Percentiles rank a stretch among this genome's conserved stretches.
Evolutionary conservation across 2,113 vertebrate genomes (phyloP).

Genomic region (Carollia perspicillata): DNA sequence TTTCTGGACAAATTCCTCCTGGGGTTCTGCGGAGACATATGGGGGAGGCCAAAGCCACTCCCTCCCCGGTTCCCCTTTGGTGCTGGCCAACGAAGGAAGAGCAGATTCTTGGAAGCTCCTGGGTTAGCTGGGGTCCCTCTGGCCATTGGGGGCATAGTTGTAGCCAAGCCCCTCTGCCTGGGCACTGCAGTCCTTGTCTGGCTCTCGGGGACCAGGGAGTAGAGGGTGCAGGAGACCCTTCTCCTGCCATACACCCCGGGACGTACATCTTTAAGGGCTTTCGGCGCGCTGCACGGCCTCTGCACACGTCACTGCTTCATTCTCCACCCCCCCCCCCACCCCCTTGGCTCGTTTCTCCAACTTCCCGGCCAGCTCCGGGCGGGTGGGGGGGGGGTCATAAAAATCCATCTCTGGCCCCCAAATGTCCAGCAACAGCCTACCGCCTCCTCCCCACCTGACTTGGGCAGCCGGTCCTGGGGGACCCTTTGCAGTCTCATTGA

Average conservation of each 20-base stretch:
- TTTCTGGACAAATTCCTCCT: background rate
- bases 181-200: background rate
- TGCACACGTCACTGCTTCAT: constrained; percentile 87
- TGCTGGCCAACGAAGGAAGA: background rate
- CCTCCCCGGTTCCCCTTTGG: background rate
- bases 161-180: background rate
- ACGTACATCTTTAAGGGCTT: constrained; percentile 85
- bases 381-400: background rate
- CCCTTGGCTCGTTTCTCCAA: constrained; percentile 73
- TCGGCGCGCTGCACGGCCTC: constrained; percentile 81
- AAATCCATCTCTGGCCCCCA: background rate
- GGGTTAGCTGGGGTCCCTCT: background rate
- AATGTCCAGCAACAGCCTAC: background rate
- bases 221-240: background rate
- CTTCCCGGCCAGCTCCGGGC: constrained; percentile 66
- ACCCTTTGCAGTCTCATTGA: background rate
- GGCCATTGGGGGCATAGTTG: background rate
- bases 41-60: background rate
- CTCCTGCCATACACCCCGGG: constrained; percentile 15
- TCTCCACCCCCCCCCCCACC: constrained; percentile 70
- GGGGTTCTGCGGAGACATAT: background rate
- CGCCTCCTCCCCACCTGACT: background rate
- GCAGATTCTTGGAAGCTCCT: background rate
- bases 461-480: background rate
- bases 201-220: background rate